Evolutionary conservation across 1,140 invertebrate species (phyloP).

Genomic region (Dendrolimus punctatus): DNA sequence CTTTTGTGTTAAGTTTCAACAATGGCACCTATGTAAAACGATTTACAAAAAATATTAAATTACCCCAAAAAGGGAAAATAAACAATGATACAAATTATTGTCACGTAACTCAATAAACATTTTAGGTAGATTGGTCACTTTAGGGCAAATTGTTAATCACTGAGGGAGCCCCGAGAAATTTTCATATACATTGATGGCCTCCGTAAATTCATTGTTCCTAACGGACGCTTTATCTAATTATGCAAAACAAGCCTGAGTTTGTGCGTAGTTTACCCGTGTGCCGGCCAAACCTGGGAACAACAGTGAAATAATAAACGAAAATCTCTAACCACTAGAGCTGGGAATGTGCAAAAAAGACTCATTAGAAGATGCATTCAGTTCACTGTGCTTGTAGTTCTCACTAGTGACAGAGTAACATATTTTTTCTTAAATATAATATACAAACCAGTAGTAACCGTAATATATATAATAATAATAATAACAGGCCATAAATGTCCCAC

Average conservation of each 20-base stretch:
- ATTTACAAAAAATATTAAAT: too few relatives aligned
- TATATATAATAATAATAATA: too few relatives aligned
- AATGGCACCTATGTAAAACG: too few relatives aligned
- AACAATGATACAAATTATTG: neutral
- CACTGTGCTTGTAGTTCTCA: too few relatives aligned
- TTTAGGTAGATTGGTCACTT: slow-evolving; percentile 6
- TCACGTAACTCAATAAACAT: slow-evolving; percentile 1
- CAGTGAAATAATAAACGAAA: slow-evolving; percentile 34
- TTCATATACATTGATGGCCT: slow-evolving; percentile 11
- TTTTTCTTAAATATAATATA: too few relatives aligned
- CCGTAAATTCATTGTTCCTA: slow-evolving; percentile 15
- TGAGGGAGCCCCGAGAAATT: slow-evolving; percentile 4
- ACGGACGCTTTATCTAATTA: slow-evolving; percentile 24
- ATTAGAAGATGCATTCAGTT: neutral
- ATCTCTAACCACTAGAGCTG: slow-evolving; percentile 10
- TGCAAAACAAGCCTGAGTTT: slow-evolving; percentile 23
- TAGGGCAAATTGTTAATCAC: slow-evolving; percentile 6
- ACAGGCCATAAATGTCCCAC: too few relatives aligned
- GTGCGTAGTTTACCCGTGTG: slow-evolving; percentile 23
- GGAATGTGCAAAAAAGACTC: neutral
- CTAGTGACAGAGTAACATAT: too few relatives aligned
- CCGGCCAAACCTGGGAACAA: slow-evolving; percentile 15
- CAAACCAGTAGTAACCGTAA: too few relatives aligned
- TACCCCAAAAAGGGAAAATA: too few relatives aligned
- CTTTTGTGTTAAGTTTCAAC: too few relatives aligned